Conservation (phyloP, 1,140 invertebrate genomes). For the Papilio glaucus region DNA sequence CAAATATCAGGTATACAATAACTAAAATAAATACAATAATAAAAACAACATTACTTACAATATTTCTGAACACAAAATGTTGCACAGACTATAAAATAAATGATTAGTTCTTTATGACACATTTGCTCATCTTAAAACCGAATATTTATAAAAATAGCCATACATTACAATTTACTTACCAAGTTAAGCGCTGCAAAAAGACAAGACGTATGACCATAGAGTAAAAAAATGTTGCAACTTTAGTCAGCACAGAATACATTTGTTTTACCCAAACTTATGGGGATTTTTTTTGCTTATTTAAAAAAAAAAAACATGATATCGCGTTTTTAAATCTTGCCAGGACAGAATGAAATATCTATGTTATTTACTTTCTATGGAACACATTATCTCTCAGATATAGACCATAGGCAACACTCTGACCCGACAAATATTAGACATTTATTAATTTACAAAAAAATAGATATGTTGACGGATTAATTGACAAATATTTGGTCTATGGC, state of each 20-base stretch:
- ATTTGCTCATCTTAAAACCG: slow-evolving; percentile 24
- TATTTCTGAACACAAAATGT: slow-evolving; percentile 25
- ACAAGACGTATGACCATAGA: slow-evolving; percentile 33
- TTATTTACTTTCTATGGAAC: too few species aligned
- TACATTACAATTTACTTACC: background rate
- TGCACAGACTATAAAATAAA: slow-evolving; percentile 33
- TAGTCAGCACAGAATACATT: too few species aligned
- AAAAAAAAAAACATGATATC: too few species aligned
- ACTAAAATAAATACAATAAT: background rate
- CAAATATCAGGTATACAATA: background rate
- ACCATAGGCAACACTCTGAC: too few species aligned
- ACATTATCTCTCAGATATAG: too few species aligned
- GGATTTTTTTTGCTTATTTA: too few species aligned
- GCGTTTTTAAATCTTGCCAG: too few species aligned
- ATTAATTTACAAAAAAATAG: too few species aligned
- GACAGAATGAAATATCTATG: too few species aligned
- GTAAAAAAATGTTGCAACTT: slow-evolving; percentile 4
- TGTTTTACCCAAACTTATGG: too few species aligned
- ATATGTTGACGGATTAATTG: background rate
- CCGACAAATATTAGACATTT: too few species aligned
- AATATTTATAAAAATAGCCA: slow-evolving; percentile 13
- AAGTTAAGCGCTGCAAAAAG: too few species aligned
- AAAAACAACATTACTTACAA: slow-evolving; percentile 37
- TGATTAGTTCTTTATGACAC: slow-evolving; percentile 14
- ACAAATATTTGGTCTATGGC: background rate